Evolutionary conservation across 2,888 invertebrate genomes (phyloP).

Genomic region (Byasa hedistus): DNA sequence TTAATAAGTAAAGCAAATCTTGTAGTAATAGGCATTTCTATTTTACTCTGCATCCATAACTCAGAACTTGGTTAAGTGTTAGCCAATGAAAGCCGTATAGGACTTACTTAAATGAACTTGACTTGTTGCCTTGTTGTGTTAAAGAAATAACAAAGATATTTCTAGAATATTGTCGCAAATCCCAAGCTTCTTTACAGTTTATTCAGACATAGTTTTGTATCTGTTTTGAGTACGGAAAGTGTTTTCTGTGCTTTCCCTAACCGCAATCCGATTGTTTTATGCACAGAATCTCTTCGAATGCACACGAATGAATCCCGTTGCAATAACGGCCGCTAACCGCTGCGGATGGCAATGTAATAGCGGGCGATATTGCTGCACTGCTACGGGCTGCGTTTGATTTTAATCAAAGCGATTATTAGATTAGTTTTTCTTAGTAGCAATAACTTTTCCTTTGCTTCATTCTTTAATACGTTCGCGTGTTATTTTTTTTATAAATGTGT

Average conservation of each 20-base stretch:
- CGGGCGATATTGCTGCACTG: conserved; percentile 22
- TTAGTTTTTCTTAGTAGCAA: neutral
- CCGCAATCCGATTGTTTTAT: conserved; percentile 31
- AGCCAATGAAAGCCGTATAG: no score
- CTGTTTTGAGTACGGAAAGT: neutral
- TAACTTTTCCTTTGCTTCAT: neutral
- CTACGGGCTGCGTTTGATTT: conserved; percentile 6
- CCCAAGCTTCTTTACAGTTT: no score
- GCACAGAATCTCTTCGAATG: conserved; percentile 29
- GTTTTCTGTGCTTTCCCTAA: neutral
- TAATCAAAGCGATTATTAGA: conserved; percentile 19
- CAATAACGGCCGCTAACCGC: conserved; percentile 41
- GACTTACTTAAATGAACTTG: no score
- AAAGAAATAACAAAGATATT: no score
- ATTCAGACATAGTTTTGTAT: neutral
- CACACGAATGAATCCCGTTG: conserved; percentile 29
- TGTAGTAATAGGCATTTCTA: no score
- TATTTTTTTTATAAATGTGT: no score
- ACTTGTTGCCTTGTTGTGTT: no score
- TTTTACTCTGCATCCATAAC: no score
- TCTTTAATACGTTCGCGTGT: no score
- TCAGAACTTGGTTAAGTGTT: no score
- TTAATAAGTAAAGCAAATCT: no score
- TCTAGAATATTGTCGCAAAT: no score
- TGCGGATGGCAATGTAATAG: conserved; percentile 38